Base-by-base conservation (phyloP, 2,113 vertebrate genomes). In the Noturus placidus region DNA sequence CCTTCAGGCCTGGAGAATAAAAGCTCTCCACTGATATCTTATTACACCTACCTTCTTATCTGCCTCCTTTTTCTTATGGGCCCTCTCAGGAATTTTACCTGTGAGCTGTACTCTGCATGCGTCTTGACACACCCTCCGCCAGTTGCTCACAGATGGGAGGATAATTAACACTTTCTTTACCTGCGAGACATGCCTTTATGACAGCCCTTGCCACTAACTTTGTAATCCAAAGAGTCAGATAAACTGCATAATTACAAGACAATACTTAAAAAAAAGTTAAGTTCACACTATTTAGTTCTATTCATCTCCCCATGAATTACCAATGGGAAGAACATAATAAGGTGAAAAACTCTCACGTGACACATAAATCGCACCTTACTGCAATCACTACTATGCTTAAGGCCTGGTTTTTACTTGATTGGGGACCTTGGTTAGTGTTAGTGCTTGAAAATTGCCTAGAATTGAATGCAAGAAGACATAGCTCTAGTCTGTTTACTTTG, bases 1-100 rank as follows among this genome's bases (percentile, higher is more conserved):
- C 74, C 42, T 94, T 95, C 95, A 97, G 96, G 92, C 93, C 94
- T 93, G 90, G 91, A 93, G 94, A 65, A 38, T 59, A 61, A 61
- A 74, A 77, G 61, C 27, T 19, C 61, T 72, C 52, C 25, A 54
- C 25, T 30, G 54, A 92, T 92, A 93, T 92, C 91, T 25, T 80
- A 80, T 20, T 57, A 57, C 57, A 82, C 38, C 86, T 56, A 77
- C 14, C 13, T 80, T 57, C n/a, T 33, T 78, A n/a, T 79, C 25
- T 42, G 25, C 65, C 69, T 54, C 57, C 78, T 52, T 38, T 79
- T 79, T 79, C 76, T 87, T 30, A 38, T 46, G 35, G 81, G 27
- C 91, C 86, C 89, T 91, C 87, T 91, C 50, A 61, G 57, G 67
- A 54, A 46, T 79, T 59, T 80, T 72, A 84, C 87, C 87, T 85